Percentiles rank a stretch among this genome's conserved stretches.
These are phyloP conservation scores for Tinamus guttatus DNA, from an alignment of 2,113 vertebrate genomes.

Conservation along the genomic window DNA sequence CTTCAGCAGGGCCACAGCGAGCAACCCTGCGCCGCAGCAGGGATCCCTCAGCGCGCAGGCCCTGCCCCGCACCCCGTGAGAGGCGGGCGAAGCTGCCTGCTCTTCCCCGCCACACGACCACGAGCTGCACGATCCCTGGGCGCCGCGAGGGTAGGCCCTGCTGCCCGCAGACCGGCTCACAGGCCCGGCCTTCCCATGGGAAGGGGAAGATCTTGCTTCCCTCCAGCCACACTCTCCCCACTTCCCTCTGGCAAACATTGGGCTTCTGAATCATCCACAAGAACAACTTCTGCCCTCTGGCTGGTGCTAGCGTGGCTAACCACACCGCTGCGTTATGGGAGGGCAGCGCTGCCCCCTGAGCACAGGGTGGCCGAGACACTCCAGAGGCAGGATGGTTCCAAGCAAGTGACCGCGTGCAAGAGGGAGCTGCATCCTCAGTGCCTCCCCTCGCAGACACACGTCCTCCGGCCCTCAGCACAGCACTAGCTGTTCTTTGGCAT, in stretches of 20 bases:
- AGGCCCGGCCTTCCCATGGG: neutral
- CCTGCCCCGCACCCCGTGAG: neutral
- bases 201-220: neutral
- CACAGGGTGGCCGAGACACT: neutral
- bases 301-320: neutral
- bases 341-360: neutral
- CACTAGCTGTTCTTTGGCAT: neutral
- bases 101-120: neutral
- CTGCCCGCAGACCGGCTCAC: neutral
- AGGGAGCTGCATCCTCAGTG: neutral
- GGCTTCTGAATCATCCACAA: neutral
- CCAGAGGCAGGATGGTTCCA: neutral
- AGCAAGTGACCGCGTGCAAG: neutral
- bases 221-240: neutral
- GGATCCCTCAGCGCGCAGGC: neutral
- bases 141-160: accelerated
- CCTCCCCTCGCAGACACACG: neutral
- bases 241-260: neutral
- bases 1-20: neutral
- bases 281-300: neutral
- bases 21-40: neutral
- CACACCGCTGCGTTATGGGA: accelerated
- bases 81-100: neutral
- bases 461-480: neutral
- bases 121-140: neutral